Evolutionary conservation across 2,888 invertebrate genomes (phyloP), one percentile per base, ranked within the genome.

Genomic region (Drosophila paranaensis): DNA sequence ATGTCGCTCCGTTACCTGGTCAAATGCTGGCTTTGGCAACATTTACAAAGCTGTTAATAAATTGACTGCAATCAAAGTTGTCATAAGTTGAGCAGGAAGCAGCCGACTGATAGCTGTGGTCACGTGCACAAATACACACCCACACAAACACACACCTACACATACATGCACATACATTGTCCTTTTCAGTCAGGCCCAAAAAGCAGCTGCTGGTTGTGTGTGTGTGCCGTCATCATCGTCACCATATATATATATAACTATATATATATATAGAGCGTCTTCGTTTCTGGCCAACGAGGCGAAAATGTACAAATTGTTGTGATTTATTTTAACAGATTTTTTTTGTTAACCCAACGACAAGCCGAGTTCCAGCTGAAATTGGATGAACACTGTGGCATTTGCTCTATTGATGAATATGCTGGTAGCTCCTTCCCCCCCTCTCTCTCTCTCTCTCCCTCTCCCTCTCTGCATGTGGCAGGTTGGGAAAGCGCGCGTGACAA

Each of bases 301-400:
- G 88, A 89, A 86, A 86, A 84, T 89, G 89, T 86, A 86, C 88
- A 86, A 86, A 86, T 86, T 86, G 86, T 86, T 86, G 86, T 89
- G 86, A 86, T 86, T 86, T 86, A 86, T 86, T 86, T 86, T 89
- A 86, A 86, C 89, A 86, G 86, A 63, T 62, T 62, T 46, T 46
- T 83, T 76, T 77, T 78, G 88, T 85, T 88, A 88, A 82, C 88
- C 88, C 77, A 83, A 78, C 76, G 53, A 60, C 33, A 46, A 46
- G 39, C 16, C 35, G 50, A 55, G 40, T 11, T 53, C 43, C 46
- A 46, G 50, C 33, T 55, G 33, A 33, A 54, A 71, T 42, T 39
- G 71, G 55, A 58, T 71, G 62, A 66, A 71, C 72, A 71, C 55
- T 74, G 60, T 80, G 64, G 70, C 77, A 80, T 78, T 85, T 76